Conservation (phyloP, 2,113 vertebrate genomes). For the zebrafish (Danio rerio) region DNA sequence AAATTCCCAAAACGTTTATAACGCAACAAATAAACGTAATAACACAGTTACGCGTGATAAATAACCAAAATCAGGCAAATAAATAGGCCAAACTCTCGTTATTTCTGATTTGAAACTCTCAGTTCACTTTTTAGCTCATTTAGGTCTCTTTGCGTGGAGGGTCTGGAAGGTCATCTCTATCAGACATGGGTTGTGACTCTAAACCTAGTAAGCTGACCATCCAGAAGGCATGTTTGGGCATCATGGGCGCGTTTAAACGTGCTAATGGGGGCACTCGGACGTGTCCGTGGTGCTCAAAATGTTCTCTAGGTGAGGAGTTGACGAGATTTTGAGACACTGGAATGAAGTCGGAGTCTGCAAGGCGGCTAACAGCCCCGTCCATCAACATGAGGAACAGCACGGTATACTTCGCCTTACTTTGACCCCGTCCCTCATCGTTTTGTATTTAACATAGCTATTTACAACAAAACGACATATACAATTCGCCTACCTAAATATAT, state of each 20-base stretch:
- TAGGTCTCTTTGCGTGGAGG: constrained; percentile 13
- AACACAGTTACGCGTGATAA: neutral
- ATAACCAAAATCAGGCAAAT: too few relatives aligned
- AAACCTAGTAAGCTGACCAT: neutral
- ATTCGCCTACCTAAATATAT: neutral
- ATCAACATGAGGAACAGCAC: neutral
- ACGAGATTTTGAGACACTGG: neutral
- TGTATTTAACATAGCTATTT: neutral
- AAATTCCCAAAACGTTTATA: neutral
- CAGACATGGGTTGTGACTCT: constrained; percentile 18
- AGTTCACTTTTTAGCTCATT: constrained; percentile 2
- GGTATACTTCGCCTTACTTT: neutral
- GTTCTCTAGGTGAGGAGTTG: neutral
- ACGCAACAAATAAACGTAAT: neutral
- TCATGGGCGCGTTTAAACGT: neutral
- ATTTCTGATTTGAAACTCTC: too few relatives aligned
- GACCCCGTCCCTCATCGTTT: neutral
- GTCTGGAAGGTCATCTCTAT: constrained; percentile 41
- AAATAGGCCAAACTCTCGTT: neutral
- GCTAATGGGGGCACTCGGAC: neutral
- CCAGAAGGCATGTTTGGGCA: neutral
- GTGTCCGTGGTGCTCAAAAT: constrained; percentile 7
- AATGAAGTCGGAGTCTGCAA: neutral
- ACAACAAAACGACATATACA: neutral
- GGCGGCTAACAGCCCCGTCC: neutral